These are phyloP conservation scores for Ctenopoma kingsleyae DNA, from an alignment of 2,797 vertebrate species.

Conservation along the genomic window DNA sequence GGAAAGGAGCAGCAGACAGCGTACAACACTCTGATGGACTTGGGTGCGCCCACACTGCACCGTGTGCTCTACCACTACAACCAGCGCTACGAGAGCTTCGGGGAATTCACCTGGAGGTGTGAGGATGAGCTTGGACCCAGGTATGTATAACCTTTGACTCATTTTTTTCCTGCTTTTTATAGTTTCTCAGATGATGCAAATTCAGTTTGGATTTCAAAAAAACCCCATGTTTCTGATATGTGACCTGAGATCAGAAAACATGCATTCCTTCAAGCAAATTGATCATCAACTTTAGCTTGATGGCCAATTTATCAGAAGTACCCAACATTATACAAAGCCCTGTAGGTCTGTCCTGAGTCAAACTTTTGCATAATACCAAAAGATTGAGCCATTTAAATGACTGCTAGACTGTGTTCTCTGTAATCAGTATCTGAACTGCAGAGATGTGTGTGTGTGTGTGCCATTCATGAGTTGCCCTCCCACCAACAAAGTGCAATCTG, in stretches of 20 bases:
- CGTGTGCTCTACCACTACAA: constrained; percentile 98
- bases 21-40: constrained; percentile 96
- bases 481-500: constrained; percentile 47
- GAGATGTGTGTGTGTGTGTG: background rate
- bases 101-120: constrained; percentile 98
- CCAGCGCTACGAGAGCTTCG: constrained; percentile 97
- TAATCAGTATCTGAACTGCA: constrained; percentile 37
- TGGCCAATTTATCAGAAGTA: constrained; percentile 45
- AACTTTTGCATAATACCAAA: constrained; percentile 34
- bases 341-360: constrained; percentile 46
- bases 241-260: constrained; percentile 34
- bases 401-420: constrained; percentile 20
- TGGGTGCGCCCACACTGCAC: constrained; percentile 94
- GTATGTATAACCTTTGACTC: constrained; percentile 69
- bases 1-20: constrained; percentile 98
- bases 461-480: constrained; percentile 36
- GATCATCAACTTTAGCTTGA: constrained; percentile 59
- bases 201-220: constrained; percentile 12
- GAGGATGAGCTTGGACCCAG: constrained; percentile 98
- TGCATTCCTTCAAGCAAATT: constrained; percentile 62
- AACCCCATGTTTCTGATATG: constrained; percentile 6
- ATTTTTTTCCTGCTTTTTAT: background rate
- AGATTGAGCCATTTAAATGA: constrained; percentile 40
- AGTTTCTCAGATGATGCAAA: constrained; percentile 2
- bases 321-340: constrained; percentile 45